Evolutionary conservation across 2,888 invertebrate genomes (phyloP).

Genomic region (Eilema griseolum): DNA sequence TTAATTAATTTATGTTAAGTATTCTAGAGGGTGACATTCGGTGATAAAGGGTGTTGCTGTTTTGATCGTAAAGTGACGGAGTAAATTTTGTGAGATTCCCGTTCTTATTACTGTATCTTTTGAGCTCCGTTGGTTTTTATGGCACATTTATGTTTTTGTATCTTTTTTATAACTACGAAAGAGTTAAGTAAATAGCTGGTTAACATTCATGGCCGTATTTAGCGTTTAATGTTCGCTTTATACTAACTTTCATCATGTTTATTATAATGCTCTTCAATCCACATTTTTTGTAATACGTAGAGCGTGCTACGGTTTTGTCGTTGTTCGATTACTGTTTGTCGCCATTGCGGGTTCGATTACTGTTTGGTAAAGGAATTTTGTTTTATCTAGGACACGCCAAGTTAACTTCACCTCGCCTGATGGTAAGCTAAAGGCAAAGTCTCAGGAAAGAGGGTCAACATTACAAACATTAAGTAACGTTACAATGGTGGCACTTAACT

Average conservation of each 20-base stretch:
- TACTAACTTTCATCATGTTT: slow-evolving; percentile 3
- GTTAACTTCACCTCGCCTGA: too few relatives aligned
- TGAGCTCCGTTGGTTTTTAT: slow-evolving; percentile 75
- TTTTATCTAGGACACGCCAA: too few relatives aligned
- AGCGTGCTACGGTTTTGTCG: too few relatives aligned
- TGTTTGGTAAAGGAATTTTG: too few relatives aligned
- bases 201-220: slow-evolving; percentile 39
- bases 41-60: slow-evolving; percentile 67
- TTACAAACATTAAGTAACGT: too few relatives aligned
- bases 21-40: slow-evolving; percentile 65
- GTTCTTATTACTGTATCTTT: slow-evolving; percentile 66
- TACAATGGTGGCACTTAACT: too few relatives aligned
- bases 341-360: too few relatives aligned
- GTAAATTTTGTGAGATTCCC: slow-evolving; percentile 67
- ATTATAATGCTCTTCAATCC: neutral
- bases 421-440: too few relatives aligned
- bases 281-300: neutral
- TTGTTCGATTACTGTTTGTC: too few relatives aligned
- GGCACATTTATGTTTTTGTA: slow-evolving; percentile 58
- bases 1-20: slow-evolving; percentile 86
- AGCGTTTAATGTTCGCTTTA: slow-evolving; percentile 33
- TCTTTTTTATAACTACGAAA: slow-evolving; percentile 58
- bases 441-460: too few relatives aligned
- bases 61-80: slow-evolving; percentile 66
- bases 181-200: slow-evolving; percentile 56